Evolutionary conservation across 1,140 invertebrate species (phyloP).

Genomic region (Neomicropteryx cornuta): DNA sequence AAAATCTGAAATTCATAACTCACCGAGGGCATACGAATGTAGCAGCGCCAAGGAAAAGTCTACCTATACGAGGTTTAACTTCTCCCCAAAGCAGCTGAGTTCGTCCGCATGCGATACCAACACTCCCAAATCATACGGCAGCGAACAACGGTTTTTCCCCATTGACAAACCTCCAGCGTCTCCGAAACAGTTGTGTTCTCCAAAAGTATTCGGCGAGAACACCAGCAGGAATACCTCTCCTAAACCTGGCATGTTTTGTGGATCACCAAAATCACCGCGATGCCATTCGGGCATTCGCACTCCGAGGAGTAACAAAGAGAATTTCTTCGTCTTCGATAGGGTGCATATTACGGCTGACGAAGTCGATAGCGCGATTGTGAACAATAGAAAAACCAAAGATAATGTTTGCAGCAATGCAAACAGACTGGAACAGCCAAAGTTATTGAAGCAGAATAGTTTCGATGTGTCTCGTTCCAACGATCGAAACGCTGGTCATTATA

Average conservation of each 20-base stretch:
- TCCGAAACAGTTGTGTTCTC: conserved; percentile 31
- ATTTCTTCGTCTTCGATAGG: conserved; percentile 34
- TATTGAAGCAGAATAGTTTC: too few species aligned
- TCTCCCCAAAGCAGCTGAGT: conserved; percentile 28
- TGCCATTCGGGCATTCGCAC: too few species aligned
- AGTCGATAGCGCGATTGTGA: too few species aligned
- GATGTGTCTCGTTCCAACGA: too few species aligned
- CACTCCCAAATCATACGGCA: too few species aligned
- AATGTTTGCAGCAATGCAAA: too few species aligned
- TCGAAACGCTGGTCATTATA: too few species aligned
- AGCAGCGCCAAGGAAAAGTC: conserved; percentile 30
- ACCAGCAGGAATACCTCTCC: conserved; percentile 25
- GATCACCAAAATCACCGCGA: too few species aligned
- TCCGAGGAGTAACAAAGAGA: conserved; percentile 35
- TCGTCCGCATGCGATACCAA: conserved; percentile 33
- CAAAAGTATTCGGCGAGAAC: conserved; percentile 27
- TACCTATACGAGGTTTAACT: conserved; percentile 30
- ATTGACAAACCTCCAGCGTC: conserved; percentile 11
- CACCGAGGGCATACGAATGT: conserved; percentile 28
- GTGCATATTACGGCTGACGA: too few species aligned
- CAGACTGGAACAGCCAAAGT: too few species aligned
- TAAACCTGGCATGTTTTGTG: conserved; percentile 8
- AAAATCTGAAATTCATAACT: conserved; percentile 32
- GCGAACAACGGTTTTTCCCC: too few species aligned
- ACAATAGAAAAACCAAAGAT: too few species aligned